A percentile compares a stretch with the other conserved stretches of the same genome.
Evolutionary conservation across 2,888 invertebrate species (phyloP).

Genomic region (Cartodere bifasciata): DNA sequence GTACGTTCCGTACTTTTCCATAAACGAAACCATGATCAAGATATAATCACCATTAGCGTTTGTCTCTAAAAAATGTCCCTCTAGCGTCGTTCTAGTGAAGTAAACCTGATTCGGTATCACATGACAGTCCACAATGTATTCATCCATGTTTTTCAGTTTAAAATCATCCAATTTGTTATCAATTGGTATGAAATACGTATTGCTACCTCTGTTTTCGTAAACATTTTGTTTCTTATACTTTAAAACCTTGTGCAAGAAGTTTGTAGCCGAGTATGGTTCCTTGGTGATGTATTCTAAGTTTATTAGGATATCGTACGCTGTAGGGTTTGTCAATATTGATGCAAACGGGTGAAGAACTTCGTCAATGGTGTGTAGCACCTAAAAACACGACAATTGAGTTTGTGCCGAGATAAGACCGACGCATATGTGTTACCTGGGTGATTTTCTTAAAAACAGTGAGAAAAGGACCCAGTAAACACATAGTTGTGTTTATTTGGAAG

Average conservation of each 20-base stretch:
- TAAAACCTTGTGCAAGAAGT: slow-evolving; percentile 58
- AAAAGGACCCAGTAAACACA: no score
- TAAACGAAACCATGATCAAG: slow-evolving; percentile 65
- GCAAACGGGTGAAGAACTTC: slow-evolving; percentile 68
- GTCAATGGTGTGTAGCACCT: slow-evolving; percentile 78
- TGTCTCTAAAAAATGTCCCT: slow-evolving; percentile 60
- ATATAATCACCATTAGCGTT: slow-evolving; percentile 68
- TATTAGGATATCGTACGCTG: slow-evolving; percentile 63
- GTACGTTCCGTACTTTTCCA: slow-evolving; percentile 49
- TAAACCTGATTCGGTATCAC: slow-evolving; percentile 73
- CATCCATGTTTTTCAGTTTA: slow-evolving; percentile 52
- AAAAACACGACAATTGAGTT: no score
- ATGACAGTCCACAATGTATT: slow-evolving; percentile 73
- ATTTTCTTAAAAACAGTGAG: no score
- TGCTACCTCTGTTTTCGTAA: slow-evolving; percentile 57
- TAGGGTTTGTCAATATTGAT: slow-evolving; percentile 45
- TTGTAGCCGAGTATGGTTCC: slow-evolving; percentile 20
- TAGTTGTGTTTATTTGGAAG: no score
- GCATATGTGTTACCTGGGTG: no score
- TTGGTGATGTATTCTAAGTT: slow-evolving; percentile 42
- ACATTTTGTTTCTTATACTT: slow-evolving; percentile 54
- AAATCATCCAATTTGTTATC: slow-evolving; percentile 68
- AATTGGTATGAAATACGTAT: slow-evolving; percentile 80
- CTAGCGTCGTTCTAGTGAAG: slow-evolving; percentile 68
- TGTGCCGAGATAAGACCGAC: no score